These are phyloP conservation scores for Noctua janthina DNA, from an alignment of 2,888 invertebrate species.

Conservation along the genomic window DNA sequence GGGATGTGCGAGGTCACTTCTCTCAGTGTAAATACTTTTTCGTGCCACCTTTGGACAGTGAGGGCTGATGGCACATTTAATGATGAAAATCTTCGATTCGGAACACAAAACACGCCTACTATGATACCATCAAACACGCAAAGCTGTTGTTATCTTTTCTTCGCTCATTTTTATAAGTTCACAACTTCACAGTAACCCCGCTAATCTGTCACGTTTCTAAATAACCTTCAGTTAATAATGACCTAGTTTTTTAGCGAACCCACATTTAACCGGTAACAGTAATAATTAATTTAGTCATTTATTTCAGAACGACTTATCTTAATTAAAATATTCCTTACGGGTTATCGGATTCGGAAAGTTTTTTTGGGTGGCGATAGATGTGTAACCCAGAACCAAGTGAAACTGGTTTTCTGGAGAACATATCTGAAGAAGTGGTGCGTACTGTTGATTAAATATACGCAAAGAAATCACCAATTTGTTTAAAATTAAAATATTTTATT, in stretches of 20 bases:
- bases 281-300: slow-evolving; percentile 6
- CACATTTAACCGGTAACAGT: slow-evolving; percentile 14
- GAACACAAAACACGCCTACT: slow-evolving; percentile 11
- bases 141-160: slow-evolving; percentile 9
- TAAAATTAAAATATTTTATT: no score
- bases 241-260: slow-evolving; percentile 34
- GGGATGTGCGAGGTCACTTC: neutral
- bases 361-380: neutral
- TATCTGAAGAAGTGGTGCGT: neutral
- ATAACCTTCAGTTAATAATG: slow-evolving; percentile 32
- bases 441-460: slow-evolving; percentile 9
- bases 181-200: slow-evolving; percentile 19
- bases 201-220: slow-evolving; percentile 32
- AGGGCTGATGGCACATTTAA: neutral
- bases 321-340: slow-evolving; percentile 5
- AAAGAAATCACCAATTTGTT: neutral
- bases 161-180: slow-evolving; percentile 18
- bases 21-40: neutral
- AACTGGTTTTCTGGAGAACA: slow-evolving; percentile 1
- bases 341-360: slow-evolving; percentile 18
- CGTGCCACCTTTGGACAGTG: neutral
- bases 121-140: neutral
- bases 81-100: neutral
- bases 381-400: neutral
- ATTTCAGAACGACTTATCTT: slow-evolving; percentile 3